Evolutionary conservation across 2,113 vertebrate species (phyloP).

Genomic region (Murina feae): DNA sequence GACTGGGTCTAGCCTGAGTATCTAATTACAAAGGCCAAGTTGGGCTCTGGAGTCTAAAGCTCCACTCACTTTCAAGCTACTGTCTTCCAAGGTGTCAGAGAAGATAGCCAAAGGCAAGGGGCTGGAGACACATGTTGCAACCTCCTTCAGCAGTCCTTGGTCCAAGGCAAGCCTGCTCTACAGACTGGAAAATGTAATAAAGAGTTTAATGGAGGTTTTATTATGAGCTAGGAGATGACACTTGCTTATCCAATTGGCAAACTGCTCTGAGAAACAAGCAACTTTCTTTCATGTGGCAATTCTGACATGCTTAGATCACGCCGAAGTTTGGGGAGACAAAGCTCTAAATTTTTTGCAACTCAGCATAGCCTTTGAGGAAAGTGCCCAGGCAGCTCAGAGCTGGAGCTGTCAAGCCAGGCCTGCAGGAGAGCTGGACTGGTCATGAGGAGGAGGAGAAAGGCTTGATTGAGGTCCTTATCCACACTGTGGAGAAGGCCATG

Average conservation of each 20-base stretch:
- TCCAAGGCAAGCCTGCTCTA: background rate
- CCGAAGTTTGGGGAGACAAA: background rate
- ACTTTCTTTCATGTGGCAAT: conserved; percentile 65
- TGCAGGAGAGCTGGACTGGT: background rate
- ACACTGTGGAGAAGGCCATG: background rate
- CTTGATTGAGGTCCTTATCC: background rate
- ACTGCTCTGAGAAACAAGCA: conserved; percentile 47
- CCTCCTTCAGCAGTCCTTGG: background rate
- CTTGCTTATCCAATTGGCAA: conserved; percentile 58
- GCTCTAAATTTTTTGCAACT: conserved; percentile 28
- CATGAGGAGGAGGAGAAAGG: background rate
- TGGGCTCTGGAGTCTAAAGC: conserved; percentile 41
- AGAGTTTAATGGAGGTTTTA: conserved; percentile 58
- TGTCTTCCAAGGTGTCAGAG: conserved; percentile 24
- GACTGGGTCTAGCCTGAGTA: conserved; percentile 42
- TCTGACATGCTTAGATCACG: conserved; percentile 53
- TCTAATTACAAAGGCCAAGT: conserved; percentile 62
- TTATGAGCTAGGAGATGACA: conserved; percentile 36
- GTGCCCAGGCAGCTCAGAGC: conserved; percentile 15
- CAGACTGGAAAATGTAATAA: conserved; percentile 50
- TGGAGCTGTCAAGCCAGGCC: background rate
- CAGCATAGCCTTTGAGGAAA: conserved; percentile 33
- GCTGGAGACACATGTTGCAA: background rate
- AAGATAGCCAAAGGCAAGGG: conserved; percentile 23
- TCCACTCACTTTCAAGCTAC: background rate